A percentile compares a stretch with the other conserved stretches of the same genome.
Evolutionary conservation across 1,140 invertebrate genomes (phyloP).

Genomic region (Sesamia nonagrioides): DNA sequence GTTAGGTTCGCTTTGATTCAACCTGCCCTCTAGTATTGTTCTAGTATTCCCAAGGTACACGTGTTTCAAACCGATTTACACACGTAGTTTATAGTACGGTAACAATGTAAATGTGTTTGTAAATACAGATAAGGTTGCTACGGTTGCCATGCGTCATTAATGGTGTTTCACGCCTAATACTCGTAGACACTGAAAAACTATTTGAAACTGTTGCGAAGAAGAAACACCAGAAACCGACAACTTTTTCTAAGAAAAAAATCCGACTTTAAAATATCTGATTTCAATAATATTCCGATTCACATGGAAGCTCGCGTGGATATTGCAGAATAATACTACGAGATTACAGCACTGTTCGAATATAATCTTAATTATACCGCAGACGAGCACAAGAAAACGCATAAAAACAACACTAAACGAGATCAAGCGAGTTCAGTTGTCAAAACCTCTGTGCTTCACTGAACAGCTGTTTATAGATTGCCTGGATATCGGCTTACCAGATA

Average conservation of each 20-base stretch:
- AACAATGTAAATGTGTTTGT: slow-evolving; percentile 34
- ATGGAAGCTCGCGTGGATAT: slow-evolving; percentile 5
- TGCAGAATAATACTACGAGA: slow-evolving; percentile 25
- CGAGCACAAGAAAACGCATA: background rate
- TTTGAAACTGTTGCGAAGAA: background rate
- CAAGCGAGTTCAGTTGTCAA: slow-evolving; percentile 49
- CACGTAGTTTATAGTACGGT: slow-evolving; percentile 32
- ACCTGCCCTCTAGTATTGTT: slow-evolving; percentile 1
- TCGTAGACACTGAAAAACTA: slow-evolving; percentile 13
- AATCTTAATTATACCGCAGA: slow-evolving; percentile 44
- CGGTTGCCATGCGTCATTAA: slow-evolving; percentile 38
- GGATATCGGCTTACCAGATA: slow-evolving; percentile 44
- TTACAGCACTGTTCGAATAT: slow-evolving; percentile 27
- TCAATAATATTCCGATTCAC: slow-evolving; percentile 30
- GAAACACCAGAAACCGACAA: slow-evolving; percentile 35
- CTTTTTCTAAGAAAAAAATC: slow-evolving; percentile 11
- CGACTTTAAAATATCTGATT: background rate
- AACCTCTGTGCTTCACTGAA: slow-evolving; percentile 45
- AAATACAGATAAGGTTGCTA: slow-evolving; percentile 46
- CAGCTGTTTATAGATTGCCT: slow-evolving; percentile 44
- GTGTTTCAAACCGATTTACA: slow-evolving; percentile 30
- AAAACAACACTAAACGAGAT: slow-evolving; percentile 32
- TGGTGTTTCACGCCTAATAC: slow-evolving; percentile 22
- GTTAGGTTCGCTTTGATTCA: background rate
- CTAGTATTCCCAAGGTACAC: slow-evolving; percentile 17